phyloP scores from a whole-genome alignment of 2,797 vertebrate genomes.

The Alexandromys oeconomus region DNA sequence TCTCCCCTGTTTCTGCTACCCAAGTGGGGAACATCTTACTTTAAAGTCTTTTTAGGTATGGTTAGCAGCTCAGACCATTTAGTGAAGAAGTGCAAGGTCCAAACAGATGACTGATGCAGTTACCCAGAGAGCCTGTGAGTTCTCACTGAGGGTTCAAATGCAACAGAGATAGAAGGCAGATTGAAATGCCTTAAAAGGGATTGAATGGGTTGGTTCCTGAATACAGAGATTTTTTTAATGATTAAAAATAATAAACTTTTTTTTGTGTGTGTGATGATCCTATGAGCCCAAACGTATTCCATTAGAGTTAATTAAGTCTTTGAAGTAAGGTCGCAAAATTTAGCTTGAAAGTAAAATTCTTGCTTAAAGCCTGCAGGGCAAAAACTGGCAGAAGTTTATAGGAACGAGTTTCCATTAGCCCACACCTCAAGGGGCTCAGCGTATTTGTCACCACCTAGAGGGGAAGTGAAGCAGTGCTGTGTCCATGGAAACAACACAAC shows the following conservation, averaged over 20 bases:
- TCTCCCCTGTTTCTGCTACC: neutral
- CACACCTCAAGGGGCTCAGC: conserved; percentile 24
- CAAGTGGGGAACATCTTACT: neutral
- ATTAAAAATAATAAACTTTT: conserved; percentile 5
- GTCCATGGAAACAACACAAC: conserved; percentile 75
- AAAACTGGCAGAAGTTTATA: neutral
- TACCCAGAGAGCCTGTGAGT: neutral
- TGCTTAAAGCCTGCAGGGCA: neutral
- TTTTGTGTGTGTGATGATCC: neutral
- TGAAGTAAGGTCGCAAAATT: conserved; percentile 5
- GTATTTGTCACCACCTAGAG: conserved; percentile 67
- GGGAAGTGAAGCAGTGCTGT: conserved; percentile 62
- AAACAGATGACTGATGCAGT: neutral
- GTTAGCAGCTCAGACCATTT: neutral
- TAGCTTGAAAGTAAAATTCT: conserved; percentile 5
- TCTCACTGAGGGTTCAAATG: neutral
- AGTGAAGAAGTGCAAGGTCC: neutral
- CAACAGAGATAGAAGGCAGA: neutral
- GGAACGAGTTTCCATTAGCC: conserved; percentile 43
- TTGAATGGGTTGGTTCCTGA: neutral
- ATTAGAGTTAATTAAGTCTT: conserved; percentile 49
- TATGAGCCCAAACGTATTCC: neutral
- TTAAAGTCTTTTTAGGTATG: neutral
- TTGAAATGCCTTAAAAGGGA: neutral
- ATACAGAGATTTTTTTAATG: neutral